Evolutionary conservation across 53 echinoderm and acorn worm species (phyloP), one percentile per base, ranked within the genome.

Genomic region (Pentamera pediparva): DNA sequence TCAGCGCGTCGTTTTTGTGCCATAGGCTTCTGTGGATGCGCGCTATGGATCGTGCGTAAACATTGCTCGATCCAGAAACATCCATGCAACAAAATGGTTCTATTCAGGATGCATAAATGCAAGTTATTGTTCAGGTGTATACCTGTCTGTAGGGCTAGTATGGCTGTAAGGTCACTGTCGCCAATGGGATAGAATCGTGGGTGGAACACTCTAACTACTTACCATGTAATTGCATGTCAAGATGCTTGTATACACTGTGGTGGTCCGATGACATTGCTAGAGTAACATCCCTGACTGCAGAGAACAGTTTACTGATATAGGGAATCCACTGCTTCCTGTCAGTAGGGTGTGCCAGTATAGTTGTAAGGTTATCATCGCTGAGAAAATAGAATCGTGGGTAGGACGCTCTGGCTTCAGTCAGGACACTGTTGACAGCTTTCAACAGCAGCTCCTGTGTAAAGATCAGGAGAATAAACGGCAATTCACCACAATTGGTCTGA

Each of bases 181-280:
- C n/a, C n/a, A n/a, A n/a, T n/a, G n/a, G n/a, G n/a, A n/a, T n/a
- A n/a, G n/a, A n/a, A n/a, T n/a, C n/a, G n/a, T n/a, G n/a, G n/a
- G n/a, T n/a, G n/a, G n/a, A n/a, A n/a, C n/a, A n/a, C n/a, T n/a
- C n/a, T n/a, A n/a, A n/a, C n/a, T n/a, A 55, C 78, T 81, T 56
- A 98, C 98, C 88, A 89, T 98, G 89, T n/a, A 98, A 32, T 26
- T 88, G 78, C 41, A 98, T 32, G 72, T 98, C 98, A 65, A 98
- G 78, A 1, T 83, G 74, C 21, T 82, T 86, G 35, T 81, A 64
- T 37, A 88, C 83, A 4, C 76, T 76, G 19, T 80, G 61, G 0
- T 18, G 47, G 35, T 82, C 74, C 21, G 79, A 64, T 49, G 56
- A 76, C 4, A 80, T 49, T n/a, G 98, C 89, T 75, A 92, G 89